Evolutionary conservation across 2,888 invertebrate genomes (phyloP).

Genomic region (Myopa tessellatipennis): DNA sequence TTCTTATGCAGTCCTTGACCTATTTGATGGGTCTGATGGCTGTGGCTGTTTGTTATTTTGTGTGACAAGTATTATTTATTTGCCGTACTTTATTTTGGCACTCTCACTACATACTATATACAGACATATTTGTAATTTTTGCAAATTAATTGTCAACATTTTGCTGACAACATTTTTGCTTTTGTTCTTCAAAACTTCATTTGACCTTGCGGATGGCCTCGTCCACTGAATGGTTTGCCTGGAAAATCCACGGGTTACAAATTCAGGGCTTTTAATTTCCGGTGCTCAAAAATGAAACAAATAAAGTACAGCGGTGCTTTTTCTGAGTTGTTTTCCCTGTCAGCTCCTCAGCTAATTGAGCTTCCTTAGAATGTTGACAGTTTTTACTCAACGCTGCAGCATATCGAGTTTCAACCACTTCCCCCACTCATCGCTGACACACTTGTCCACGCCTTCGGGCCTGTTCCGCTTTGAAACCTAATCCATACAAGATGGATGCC

Average conservation of each 20-base stretch:
- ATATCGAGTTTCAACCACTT: not conserved
- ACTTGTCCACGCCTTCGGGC: too few species aligned
- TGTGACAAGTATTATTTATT: constrained; percentile 8
- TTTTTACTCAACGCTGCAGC: not conserved
- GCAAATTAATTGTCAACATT: constrained; percentile 13
- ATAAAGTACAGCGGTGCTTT: too few species aligned
- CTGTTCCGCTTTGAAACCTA: too few species aligned
- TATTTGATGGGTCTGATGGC: not conserved
- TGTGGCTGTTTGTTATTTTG: not conserved
- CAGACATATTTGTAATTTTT: not conserved
- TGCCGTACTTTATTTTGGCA: not conserved
- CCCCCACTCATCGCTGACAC: too few species aligned
- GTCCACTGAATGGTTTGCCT: not conserved
- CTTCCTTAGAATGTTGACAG: too few species aligned
- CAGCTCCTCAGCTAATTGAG: not conserved
- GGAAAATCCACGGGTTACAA: too few species aligned
- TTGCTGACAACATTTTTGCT: constrained; percentile 1
- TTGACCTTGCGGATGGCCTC: not conserved
- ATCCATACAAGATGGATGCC: too few species aligned
- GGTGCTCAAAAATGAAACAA: too few species aligned
- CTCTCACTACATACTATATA: not conserved
- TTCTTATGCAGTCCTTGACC: constrained; percentile 9
- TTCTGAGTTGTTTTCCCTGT: too few species aligned
- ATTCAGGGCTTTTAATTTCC: not conserved
- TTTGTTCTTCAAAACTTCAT: not conserved